Evolutionary conservation across 1,140 invertebrate genomes (phyloP), one percentile per base, ranked within the genome.

Genomic region (Papilio dardanus): DNA sequence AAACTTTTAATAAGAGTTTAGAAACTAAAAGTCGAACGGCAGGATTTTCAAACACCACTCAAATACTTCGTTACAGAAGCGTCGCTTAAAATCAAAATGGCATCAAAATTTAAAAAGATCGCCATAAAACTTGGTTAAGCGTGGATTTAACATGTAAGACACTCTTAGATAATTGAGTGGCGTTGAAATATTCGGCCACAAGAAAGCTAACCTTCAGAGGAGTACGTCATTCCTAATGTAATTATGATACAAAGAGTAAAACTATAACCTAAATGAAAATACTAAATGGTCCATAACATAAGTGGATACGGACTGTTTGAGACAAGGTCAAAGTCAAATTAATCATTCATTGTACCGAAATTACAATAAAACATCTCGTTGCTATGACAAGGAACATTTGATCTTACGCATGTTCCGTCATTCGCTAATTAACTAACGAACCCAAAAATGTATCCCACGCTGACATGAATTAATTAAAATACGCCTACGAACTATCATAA

Each of bases 301-400:
- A n/a, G n/a, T n/a, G n/a, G 50, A 24, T 54, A 54, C 19, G 50
- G 21, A 12, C 21, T 21, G 50, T 24, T 54, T 24, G 24, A 54
- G 50, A 54, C 50, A 54, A 54, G 50, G 50, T 24, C 50, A 54
- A 54, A 21, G 21, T 7, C 50, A 54, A 54, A 28, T 54, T 54
- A 54, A 2, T 24, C 8, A 21, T 54, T 54, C 50, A 54, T 54
- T 54, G 7, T 24, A 0, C 21, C 46, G 2, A 54, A 54, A 54
- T 28, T 54, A 54, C 2, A 12, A 28, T 3, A 24, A 54, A 54
- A 54, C 50, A 24, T 54, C 19, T 54, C 14, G 10, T 24, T 24
- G 21, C 8, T 24, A 54, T 54, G 50, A 54, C 21, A 24, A 24
- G 50, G 24, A 54, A 28, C 21, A 54, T 24, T 28, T 54, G 19